Conservation (phyloP, 2,797 vertebrate genomes). For the Poecilia velifera region DNA sequence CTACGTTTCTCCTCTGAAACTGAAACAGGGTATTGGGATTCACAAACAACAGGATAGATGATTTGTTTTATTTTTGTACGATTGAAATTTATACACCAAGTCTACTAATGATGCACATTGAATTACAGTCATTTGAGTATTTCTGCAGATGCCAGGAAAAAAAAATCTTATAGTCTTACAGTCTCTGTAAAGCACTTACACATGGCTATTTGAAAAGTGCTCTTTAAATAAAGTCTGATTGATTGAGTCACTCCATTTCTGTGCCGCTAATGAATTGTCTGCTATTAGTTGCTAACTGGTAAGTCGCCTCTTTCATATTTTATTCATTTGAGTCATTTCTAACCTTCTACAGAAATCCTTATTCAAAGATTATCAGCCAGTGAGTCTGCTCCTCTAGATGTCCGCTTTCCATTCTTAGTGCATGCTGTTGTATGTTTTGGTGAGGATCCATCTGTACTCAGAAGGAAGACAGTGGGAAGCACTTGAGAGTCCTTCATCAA, state of each 20-base stretch:
- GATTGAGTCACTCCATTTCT: slow-evolving; percentile 9
- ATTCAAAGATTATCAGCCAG: background rate
- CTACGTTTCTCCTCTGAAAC: background rate
- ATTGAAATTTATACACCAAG: background rate
- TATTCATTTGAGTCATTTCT: slow-evolving; percentile 48
- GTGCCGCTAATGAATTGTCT: slow-evolving; percentile 22
- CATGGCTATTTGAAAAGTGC: background rate
- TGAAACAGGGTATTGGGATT: too few relatives aligned
- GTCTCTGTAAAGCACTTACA: background rate
- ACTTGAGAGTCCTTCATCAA: slow-evolving; percentile 28
- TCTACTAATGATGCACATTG: background rate
- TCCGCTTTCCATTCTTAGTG: background rate
- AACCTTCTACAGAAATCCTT: too few relatives aligned
- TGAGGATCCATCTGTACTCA: slow-evolving; percentile 19
- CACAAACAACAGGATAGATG: background rate
- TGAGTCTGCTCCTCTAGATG: background rate
- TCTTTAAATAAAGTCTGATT: background rate
- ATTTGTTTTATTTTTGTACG: background rate
- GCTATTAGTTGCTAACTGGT: slow-evolving; percentile 46
- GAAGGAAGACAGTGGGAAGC: background rate
- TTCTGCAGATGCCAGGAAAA: background rate
- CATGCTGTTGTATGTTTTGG: background rate
- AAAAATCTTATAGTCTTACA: background rate
- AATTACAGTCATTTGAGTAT: background rate
- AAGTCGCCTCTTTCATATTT: slow-evolving; percentile 57